Percentiles rank a stretch among this genome's conserved stretches.
Evolutionary conservation across 2,888 invertebrate species (phyloP).

Genomic region (Amphipoea oculea): DNA sequence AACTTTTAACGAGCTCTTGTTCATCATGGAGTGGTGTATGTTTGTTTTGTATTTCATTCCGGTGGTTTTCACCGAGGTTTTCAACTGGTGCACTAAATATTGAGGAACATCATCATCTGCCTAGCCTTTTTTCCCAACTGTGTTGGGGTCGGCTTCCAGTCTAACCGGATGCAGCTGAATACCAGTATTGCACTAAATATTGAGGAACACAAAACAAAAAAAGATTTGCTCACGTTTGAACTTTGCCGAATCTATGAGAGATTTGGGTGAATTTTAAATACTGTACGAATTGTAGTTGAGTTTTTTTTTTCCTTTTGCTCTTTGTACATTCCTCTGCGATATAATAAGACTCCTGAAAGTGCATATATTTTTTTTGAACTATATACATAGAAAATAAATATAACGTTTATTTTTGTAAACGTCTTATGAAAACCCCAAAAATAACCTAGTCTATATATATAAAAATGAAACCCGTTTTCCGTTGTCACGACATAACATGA

Average conservation of each 20-base stretch:
- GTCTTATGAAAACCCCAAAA: neutral
- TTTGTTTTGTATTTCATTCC: neutral
- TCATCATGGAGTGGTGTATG: neutral
- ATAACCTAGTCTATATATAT: no score
- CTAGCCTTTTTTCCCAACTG: no score
- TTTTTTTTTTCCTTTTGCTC: neutral
- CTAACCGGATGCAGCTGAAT: no score
- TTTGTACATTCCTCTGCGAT: neutral
- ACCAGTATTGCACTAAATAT: no score
- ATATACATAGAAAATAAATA: neutral
- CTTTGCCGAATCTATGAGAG: neutral
- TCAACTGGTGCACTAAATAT: no score
- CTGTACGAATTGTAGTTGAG: neutral
- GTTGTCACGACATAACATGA: no score
- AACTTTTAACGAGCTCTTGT: neutral
- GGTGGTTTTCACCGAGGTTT: neutral
- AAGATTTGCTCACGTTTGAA: constrained; percentile 3
- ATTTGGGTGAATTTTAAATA: constrained; percentile 5
- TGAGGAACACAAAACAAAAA: neutral
- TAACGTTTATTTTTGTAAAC: neutral
- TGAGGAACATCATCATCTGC: no score
- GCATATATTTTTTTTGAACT: neutral
- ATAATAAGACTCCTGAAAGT: neutral
- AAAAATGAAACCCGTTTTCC: no score
- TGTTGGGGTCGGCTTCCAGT: no score